A percentile compares a stretch with the other conserved stretches of the same genome.
phyloP scores from a whole-genome alignment of 2,113 vertebrate genomes.

The Toxotes chatareus region DNA sequence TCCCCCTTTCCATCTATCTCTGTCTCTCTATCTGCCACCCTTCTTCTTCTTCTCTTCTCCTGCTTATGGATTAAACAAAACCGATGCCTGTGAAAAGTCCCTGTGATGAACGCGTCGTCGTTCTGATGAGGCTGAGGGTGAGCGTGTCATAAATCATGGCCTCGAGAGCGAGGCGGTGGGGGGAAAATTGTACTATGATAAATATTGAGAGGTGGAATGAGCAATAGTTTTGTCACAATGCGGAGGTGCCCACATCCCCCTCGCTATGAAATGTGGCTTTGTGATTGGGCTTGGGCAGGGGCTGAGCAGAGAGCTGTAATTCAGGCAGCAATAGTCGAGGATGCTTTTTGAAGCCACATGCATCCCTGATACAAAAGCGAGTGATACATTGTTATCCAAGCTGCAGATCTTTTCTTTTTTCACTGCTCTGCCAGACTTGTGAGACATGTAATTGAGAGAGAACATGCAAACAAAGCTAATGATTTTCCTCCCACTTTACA shows the following conservation, averaged over 20 bases:
- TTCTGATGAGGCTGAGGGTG: conserved; percentile 63
- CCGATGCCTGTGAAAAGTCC: conserved; percentile 65
- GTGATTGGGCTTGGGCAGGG: conserved; percentile 64
- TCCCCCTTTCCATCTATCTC: conserved; percentile 40
- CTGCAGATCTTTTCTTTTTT: conserved; percentile 38
- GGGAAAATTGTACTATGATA: conserved; percentile 78
- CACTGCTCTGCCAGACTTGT: conserved; percentile 51
- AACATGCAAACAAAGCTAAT: conserved; percentile 81
- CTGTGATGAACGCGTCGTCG: conserved; percentile 72
- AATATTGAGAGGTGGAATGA: conserved; percentile 80
- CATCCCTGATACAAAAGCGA: conserved; percentile 34
- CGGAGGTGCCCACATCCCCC: conserved; percentile 46
- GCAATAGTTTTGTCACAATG: conserved; percentile 78
- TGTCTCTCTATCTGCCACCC: conserved; percentile 38
- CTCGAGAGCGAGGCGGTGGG: conserved; percentile 48
- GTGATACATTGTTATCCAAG: conserved; percentile 66
- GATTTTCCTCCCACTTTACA: conserved; percentile 74
- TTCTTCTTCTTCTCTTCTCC: conserved; percentile 16
- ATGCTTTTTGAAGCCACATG: conserved; percentile 53
- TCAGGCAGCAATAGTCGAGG: conserved; percentile 51
- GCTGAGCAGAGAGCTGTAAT: conserved; percentile 61
- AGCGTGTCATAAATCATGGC: conserved; percentile 74
- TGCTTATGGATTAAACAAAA: conserved; percentile 72
- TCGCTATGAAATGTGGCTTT: conserved; percentile 74
- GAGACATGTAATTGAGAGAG: conserved; percentile 72